Evolutionary conservation across 2,888 invertebrate genomes (phyloP), one percentile per base, ranked within the genome.

Genomic region (Drosophila pseudotalamancana): DNA sequence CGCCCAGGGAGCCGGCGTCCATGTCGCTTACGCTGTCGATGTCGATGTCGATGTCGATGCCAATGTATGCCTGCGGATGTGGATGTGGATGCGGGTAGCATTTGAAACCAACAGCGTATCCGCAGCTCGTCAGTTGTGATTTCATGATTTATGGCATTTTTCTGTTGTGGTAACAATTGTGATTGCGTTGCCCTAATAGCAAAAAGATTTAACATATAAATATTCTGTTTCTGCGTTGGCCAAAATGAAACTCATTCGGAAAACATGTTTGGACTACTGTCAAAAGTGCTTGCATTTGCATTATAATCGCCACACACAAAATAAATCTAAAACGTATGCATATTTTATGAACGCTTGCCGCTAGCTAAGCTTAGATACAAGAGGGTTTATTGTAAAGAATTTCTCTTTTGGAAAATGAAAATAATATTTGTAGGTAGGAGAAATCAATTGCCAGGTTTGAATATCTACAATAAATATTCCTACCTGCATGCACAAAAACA

Each of bases 261-360:
- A 61, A 79, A 63, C 51, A 63, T 64, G 61, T 81, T 71, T 60
- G 57, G 67, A 56, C 49, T 64, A 72, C 75, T 81, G 81, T 81
- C 86, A 85, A 65, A 85, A 82, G 68, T 71, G 68, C 60, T 81
- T 82, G 68, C 51, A 81, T 87, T 81, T 81, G 88, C 86, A 81
- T 87, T 86, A 86, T 75, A 81, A 81, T 87, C 83, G 80, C 63
- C 55, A 49, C 35, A 64, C 55, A 63, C 66, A 65, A 79, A 56
- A 87, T 83, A 85, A 82, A 87, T 81, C 76, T 75, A 59, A 82
- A 79, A 72, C 48, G 62, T 61, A 63, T 86, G 76, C 55, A 81
- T 81, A 81, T 87, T 78, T 81, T 72, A 86, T 59, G 49, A 64
- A 62, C 37, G 61, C 50, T 29, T 42, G 40, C 50, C 51, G 60